Conservation (phyloP, 2,888 invertebrate genomes). For the Dryocosmus kuriphilus region DNA sequence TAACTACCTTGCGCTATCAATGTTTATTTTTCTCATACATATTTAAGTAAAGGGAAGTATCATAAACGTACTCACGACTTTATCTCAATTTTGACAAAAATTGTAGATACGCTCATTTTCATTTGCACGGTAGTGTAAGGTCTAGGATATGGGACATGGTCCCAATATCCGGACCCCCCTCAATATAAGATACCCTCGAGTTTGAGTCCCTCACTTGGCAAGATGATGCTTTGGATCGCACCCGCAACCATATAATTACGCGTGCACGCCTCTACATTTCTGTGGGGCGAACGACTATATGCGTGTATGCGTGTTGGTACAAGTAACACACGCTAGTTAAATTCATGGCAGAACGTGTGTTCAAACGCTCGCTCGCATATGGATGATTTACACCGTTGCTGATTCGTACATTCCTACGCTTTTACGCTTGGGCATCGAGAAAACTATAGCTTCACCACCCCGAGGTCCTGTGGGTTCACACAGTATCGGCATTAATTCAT, state of each 20-base stretch:
- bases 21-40: too few relatives aligned
- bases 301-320: slow-evolving; percentile 10
- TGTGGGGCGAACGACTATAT: slow-evolving; percentile 40
- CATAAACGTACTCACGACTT: too few relatives aligned
- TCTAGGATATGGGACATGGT: neutral
- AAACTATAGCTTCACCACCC: slow-evolving; percentile 31
- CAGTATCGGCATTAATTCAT: slow-evolving; percentile 35
- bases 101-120: too few relatives aligned
- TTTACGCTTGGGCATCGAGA: slow-evolving; percentile 34
- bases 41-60: too few relatives aligned
- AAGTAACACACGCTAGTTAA: slow-evolving; percentile 28
- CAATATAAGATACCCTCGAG: slow-evolving; percentile 7
- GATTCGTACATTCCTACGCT: slow-evolving; percentile 59
- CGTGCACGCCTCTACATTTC: slow-evolving; percentile 54
- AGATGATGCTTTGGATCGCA: slow-evolving; percentile 57
- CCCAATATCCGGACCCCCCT: slow-evolving; percentile 23
- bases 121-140: too few relatives aligned
- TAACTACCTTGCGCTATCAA: too few relatives aligned
- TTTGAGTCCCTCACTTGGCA: slow-evolving; percentile 38
- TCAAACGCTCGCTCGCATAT: slow-evolving; percentile 48
- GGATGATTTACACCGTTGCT: slow-evolving; percentile 65
- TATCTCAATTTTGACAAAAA: too few relatives aligned
- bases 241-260: slow-evolving; percentile 65
- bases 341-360: slow-evolving; percentile 41
- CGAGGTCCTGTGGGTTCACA: slow-evolving; percentile 23